Base-by-base conservation (phyloP, 2,113 vertebrate genomes). In the Castor canadensis region DNA sequence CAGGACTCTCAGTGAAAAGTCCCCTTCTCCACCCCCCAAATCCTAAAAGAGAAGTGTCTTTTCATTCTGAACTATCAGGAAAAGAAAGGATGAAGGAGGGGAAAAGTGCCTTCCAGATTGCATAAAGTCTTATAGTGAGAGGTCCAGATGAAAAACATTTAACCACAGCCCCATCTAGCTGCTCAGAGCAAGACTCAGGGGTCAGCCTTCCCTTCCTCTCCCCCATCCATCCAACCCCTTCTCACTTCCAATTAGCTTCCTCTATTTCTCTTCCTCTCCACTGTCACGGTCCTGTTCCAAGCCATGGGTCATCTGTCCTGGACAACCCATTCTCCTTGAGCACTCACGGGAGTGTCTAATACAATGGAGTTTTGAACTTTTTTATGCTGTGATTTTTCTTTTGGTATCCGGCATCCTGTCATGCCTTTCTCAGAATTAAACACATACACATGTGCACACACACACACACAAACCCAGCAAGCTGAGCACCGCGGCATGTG, bases 61-160 rank as follows among this genome's bases (percentile, higher is more conserved):
- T 90, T 83, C 58, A 17, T 83, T 87, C 87, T 83, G 69, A 93
- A 93, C 87, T 62, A 79, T 38, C 40, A 73, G 82, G 56, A 93
- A 69, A 64, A n/a, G 38, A 81, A 75, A 66, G 28, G 35, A 35
- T 22, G 60, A 81, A 72, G n/a, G 19, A n/a, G 32, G 69, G 38
- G 24, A 82, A 35, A 64, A 56, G 60, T 20, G 60, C 56, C 64
- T 35, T 3, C 16, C 28, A 43, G 24, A 60, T 40, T 82, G 75
- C 76, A 76, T 38, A 28, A 5, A 58, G 32, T 71, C 52, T 82
- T 62, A 71, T 32, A 13, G 26, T 47, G 28, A 87, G 84, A 60
- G 54, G 54, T 28, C n/a, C 62, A 49, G 35, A 64, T 49, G 54
- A 43, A 43, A 75, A 89, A 40, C 45, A 73, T 6, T 49, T 56